These are phyloP conservation scores for Drosophila miranda DNA, from an alignment of 1,140 invertebrate genomes.

Conservation along the genomic window DNA sequence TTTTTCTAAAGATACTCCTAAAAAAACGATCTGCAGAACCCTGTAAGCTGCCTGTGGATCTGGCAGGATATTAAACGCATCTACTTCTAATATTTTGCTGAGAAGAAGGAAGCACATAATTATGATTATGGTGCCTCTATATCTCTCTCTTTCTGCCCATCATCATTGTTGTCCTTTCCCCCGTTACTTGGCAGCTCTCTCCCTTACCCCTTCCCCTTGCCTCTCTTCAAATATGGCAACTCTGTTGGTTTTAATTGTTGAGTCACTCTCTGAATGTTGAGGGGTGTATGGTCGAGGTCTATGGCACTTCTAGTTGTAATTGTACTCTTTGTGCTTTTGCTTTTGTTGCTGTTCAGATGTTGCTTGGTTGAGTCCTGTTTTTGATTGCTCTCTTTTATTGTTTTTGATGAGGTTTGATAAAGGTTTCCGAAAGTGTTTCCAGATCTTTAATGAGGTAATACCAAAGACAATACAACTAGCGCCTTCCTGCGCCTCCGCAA, in stretches of 20 bases:
- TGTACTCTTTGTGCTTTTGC: slow-evolving; percentile 56
- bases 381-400: slow-evolving; percentile 32
- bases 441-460: not conserved
- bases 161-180: slow-evolving; percentile 49
- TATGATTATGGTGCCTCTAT: slow-evolving; percentile 57
- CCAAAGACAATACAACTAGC: too few relatives aligned
- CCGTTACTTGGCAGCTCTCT: slow-evolving; percentile 29
- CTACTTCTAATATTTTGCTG: not conserved
- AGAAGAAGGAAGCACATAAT: slow-evolving; percentile 63
- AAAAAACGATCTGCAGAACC: too few relatives aligned
- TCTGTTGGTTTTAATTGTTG: slow-evolving; percentile 74
- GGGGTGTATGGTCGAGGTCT: slow-evolving; percentile 1
- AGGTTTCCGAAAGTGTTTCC: slow-evolving; percentile 4
- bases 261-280: slow-evolving; percentile 23
- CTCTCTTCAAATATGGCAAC: slow-evolving; percentile 76
- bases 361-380: slow-evolving; percentile 28
- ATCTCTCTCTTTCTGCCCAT: slow-evolving; percentile 6
- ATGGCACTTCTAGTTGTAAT: slow-evolving; percentile 60
- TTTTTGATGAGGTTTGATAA: slow-evolving; percentile 11
- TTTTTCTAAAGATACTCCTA: too few relatives aligned
- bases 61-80: too few relatives aligned
- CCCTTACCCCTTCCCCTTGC: not conserved
- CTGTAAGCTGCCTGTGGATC: too few relatives aligned
- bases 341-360: slow-evolving; percentile 45
- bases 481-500: too few relatives aligned